phyloP scores from a whole-genome alignment of 2,797 vertebrate species.

The Girardinus metallicus region DNA sequence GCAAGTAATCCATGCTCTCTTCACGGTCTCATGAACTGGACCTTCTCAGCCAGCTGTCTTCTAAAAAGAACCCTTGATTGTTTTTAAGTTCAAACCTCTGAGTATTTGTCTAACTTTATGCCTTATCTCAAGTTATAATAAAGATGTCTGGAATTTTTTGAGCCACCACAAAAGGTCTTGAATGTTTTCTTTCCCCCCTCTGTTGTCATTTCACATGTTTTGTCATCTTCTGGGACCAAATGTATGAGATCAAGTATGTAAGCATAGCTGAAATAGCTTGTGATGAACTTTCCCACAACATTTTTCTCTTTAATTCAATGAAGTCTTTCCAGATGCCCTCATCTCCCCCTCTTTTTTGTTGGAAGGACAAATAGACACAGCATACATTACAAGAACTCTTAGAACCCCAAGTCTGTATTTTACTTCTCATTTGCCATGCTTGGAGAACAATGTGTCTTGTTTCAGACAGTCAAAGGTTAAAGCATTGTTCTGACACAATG shows the following conservation, averaged over 20 bases:
- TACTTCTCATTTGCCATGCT: constrained; percentile 43
- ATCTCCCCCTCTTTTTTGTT: constrained; percentile 43
- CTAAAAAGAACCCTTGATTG: constrained; percentile 45
- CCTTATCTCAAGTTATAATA: constrained; percentile 71
- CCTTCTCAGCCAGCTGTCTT: constrained; percentile 44
- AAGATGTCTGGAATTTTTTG: constrained; percentile 79
- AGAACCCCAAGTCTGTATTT: constrained; percentile 56
- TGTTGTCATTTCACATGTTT: constrained; percentile 72
- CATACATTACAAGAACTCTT: constrained; percentile 51
- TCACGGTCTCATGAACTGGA: constrained; percentile 36
- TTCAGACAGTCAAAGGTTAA: constrained; percentile 68
- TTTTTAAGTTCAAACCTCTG: constrained; percentile 71
- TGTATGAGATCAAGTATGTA: constrained; percentile 59
- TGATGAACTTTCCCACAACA: constrained; percentile 85
- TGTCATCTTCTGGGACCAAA: constrained; percentile 68
- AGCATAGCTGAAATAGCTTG: constrained; percentile 81
- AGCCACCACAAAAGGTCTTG: constrained; percentile 75
- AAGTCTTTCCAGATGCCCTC: constrained; percentile 64
- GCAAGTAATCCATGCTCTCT: constrained; percentile 36
- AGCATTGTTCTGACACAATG: constrained; percentile 62
- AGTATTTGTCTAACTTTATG: constrained; percentile 76
- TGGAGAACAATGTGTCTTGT: constrained; percentile 48
- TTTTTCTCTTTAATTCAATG: constrained; percentile 59
- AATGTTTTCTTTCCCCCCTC: constrained; percentile 73
- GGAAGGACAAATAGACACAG: constrained; percentile 65